Evolutionary conservation across 2,797 vertebrate genomes (phyloP), one percentile per base, ranked within the genome.

Genomic region (Darevskia nairensis): DNA sequence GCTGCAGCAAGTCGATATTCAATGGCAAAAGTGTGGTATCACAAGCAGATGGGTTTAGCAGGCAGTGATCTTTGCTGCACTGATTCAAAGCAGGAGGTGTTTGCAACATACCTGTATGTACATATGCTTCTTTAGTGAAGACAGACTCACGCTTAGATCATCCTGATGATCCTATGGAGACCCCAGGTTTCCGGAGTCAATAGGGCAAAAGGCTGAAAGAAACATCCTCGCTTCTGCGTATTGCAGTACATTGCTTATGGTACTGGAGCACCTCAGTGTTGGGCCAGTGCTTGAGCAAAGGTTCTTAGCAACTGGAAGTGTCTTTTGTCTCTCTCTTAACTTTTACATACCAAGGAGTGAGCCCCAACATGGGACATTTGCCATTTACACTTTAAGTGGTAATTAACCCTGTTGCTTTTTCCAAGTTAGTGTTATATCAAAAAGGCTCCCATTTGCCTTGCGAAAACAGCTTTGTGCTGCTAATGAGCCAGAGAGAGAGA

Each of bases 401-500:
- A 89, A 94, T 88, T 90, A 81, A 72, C 87, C 4, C 82, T 55
- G 69, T 23, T 50, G 78, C 64, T 85, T 82, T 66, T 39, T 8
- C 82, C 72, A 78, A 46, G 72, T 7, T 23, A 8, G 71, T 19
- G 44, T 61, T 32, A 35, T 77, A 85, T 79, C 46, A 75, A 87
- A 64, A 92, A 83, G 80, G 68, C 64, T 82, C 89, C 71, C 8
- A 81, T 88, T 92, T 89, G 80, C 90, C 89, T 79, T 82, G 71
- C 71, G 88, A 88, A 91, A 86, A 8, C 91, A 88, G 90, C 82
- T 91, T 80, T 86, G 86, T 61, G 13, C 90, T 87, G 68, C 69
- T 92, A 89, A 92, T 23, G 93, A 95, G 90, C 81, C 88, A 80
- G 55, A 82, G 92, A 77, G 82, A n/a, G 90, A 66, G 69, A 13